These are phyloP conservation scores for Helogale parvula DNA, from an alignment of 2,113 vertebrate genomes.

Conservation along the genomic window DNA sequence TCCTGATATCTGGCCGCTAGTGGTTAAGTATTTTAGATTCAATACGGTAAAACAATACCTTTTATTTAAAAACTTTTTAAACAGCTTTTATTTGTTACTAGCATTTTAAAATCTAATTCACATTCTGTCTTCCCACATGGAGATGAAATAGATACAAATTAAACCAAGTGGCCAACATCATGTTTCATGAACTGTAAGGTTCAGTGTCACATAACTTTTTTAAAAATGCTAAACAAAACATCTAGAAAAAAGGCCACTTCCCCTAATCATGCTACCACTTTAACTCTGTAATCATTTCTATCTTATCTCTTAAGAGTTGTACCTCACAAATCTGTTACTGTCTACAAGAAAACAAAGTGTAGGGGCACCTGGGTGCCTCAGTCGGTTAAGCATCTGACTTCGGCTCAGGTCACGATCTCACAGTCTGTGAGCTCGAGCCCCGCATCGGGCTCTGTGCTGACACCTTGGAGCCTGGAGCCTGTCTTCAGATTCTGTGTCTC, in stretches of 20 bases:
- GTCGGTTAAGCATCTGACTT: too few species aligned
- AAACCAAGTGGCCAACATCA: background rate
- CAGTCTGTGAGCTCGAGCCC: too few species aligned
- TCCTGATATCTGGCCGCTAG: background rate
- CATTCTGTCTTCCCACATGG: background rate
- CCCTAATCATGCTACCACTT: background rate
- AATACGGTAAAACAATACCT: background rate
- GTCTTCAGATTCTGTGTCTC: too few species aligned
- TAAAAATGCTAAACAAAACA: slow-evolving; percentile 23
- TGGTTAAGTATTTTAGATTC: background rate
- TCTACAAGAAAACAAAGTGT: background rate
- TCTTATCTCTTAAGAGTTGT: background rate
- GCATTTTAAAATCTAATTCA: slow-evolving; percentile 27
- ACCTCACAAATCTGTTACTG: background rate
- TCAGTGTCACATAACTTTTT: background rate
- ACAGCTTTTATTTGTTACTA: background rate
- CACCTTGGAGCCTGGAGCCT: too few species aligned
- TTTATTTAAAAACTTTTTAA: background rate
- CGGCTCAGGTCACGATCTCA: too few species aligned
- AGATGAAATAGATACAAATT: slow-evolving; percentile 3
- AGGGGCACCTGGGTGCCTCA: too few species aligned
- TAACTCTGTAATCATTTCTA: slow-evolving; percentile 19
- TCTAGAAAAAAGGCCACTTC: background rate
- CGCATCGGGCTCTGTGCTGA: too few species aligned
- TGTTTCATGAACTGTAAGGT: background rate